Conservation (phyloP, 2,113 vertebrate species). For the Cephalopterus ornatus region DNA sequence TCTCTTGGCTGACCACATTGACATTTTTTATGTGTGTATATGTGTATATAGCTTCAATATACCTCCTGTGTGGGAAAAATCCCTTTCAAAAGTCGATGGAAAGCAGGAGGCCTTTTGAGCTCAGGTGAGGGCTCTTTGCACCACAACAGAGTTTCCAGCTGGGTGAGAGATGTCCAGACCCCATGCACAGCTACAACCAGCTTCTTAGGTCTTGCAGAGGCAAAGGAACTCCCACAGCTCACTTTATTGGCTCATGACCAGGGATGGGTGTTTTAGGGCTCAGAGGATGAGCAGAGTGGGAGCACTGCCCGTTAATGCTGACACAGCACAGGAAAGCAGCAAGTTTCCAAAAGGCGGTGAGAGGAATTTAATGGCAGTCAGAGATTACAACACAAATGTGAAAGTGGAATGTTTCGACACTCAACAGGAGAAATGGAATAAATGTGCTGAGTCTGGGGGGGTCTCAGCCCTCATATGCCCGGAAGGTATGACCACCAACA, state of each 20-base stretch:
- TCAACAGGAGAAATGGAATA: not conserved
- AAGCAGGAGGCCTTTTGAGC: not conserved
- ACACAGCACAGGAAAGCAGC: not conserved
- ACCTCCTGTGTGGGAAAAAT: not conserved
- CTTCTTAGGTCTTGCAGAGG: not conserved
- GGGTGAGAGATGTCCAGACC: not conserved
- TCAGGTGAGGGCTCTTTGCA: not conserved
- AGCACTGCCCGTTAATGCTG: not conserved
- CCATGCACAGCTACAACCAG: accelerated
- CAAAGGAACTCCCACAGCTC: not conserved
- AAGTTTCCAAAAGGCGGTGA: accelerated
- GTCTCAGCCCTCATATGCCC: no score
- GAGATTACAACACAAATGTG: not conserved
- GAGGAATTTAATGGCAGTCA: not conserved
- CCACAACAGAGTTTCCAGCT: not conserved
- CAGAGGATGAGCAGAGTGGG: accelerated
- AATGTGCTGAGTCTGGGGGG: not conserved
- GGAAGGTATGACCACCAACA: not conserved
- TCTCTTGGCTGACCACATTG: not conserved
- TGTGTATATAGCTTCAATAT: accelerated
- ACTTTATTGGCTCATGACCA: accelerated
- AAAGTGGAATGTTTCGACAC: not conserved
- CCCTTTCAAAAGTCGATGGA: not conserved
- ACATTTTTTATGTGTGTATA: not conserved
- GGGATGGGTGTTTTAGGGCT: not conserved